Evolutionary conservation across 2,888 invertebrate species (phyloP).

Genomic region (Mythimna loreyi): DNA sequence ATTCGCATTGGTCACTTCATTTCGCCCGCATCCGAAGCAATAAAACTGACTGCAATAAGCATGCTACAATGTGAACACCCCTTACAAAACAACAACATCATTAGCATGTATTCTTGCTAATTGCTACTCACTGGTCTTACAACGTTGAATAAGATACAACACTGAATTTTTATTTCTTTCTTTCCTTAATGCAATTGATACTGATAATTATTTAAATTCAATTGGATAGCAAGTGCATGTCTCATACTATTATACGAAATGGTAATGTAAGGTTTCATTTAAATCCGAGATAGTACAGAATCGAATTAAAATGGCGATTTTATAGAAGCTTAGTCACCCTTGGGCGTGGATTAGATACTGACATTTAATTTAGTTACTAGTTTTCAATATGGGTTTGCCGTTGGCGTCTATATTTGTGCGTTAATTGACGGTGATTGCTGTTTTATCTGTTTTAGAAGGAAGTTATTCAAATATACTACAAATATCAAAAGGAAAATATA

Average conservation of each 20-base stretch:
- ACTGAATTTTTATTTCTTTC: conserved; percentile 66
- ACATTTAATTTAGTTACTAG: conserved; percentile 53
- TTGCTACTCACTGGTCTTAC: conserved; percentile 78
- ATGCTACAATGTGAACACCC: conserved; percentile 60
- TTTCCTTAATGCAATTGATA: conserved; percentile 75
- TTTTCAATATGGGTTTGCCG: conserved; percentile 31
- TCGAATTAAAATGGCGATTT: conserved; percentile 59
- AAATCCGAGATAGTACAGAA: conserved; percentile 61
- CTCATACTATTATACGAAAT: conserved; percentile 52
- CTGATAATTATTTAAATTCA: conserved; percentile 83
- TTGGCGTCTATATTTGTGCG: conserved; percentile 13
- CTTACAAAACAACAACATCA: conserved; percentile 70
- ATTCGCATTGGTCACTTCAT: background rate
- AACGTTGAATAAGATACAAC: conserved; percentile 74
- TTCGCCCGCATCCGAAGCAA: conserved; percentile 1
- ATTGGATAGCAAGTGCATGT: conserved; percentile 69
- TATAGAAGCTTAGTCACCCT: conserved; percentile 64
- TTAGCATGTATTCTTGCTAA: conserved; percentile 80
- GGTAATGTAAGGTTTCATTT: conserved; percentile 66
- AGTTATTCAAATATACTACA: conserved; percentile 7
- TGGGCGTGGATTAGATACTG: conserved; percentile 54
- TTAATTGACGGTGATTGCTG: conserved; percentile 18
- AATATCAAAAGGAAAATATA: background rate
- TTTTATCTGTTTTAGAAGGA: conserved; percentile 17
- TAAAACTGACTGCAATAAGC: conserved; percentile 6